These are phyloP conservation scores for Eremobia ochroleuca DNA, from an alignment of 2,888 invertebrate genomes.

Conservation along the genomic window DNA sequence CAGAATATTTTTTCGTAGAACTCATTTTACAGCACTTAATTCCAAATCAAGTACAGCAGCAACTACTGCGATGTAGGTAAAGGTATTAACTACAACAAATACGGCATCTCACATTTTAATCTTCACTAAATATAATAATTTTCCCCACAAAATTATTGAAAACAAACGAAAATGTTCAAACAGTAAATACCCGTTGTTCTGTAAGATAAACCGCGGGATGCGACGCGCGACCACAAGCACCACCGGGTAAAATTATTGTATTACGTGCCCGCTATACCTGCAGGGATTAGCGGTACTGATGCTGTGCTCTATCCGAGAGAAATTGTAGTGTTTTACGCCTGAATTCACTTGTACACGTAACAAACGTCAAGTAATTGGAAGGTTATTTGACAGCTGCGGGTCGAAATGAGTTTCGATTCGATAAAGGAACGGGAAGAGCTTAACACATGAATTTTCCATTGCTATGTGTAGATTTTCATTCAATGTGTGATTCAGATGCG, in stretches of 20 bases:
- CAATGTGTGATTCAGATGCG: not conserved
- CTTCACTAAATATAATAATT: not conserved
- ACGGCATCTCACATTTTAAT: slow-evolving; percentile 3
- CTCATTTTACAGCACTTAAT: no score
- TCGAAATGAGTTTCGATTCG: not conserved
- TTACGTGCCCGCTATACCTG: slow-evolving; percentile 60
- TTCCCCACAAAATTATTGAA: slow-evolving; percentile 25
- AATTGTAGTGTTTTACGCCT: slow-evolving; percentile 33
- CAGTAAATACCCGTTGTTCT: slow-evolving; percentile 67
- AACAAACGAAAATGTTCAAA: slow-evolving; percentile 48
- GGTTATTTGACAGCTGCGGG: not conserved
- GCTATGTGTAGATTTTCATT: not conserved
- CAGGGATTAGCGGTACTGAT: slow-evolving; percentile 64
- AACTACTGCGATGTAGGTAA: not conserved
- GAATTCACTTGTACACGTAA: slow-evolving; percentile 22
- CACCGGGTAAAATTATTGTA: slow-evolving; percentile 48
- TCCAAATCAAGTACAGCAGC: not conserved
- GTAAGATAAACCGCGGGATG: slow-evolving; percentile 59
- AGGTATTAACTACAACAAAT: not conserved
- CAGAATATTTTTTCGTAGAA: no score
- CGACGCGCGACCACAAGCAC: slow-evolving; percentile 64
- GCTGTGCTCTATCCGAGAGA: slow-evolving; percentile 47
- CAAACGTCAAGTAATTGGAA: not conserved
- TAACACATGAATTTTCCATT: no score
- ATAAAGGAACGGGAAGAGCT: not conserved